Evolutionary conservation across 2,113 vertebrate genomes (phyloP), one percentile per base, ranked within the genome.

Genomic region (Ranitomeya variabilis): DNA sequence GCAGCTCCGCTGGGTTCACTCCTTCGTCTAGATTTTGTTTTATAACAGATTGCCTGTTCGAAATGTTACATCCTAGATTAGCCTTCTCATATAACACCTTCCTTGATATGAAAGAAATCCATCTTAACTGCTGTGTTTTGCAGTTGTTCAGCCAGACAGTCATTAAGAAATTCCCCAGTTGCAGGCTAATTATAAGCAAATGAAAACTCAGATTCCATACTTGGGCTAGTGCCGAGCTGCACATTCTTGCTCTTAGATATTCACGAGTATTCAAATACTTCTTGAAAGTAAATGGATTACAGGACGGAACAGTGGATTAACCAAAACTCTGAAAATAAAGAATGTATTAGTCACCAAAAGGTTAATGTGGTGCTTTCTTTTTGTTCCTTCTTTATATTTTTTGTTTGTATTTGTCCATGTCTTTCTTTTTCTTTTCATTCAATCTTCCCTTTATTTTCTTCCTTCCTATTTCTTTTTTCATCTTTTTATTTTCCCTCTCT

Each of bases 21-120:
- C 54, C 55, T 31, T 74, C 8, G 60, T 74, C 10, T 60, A 51
- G 26, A 21, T 59, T 60, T 60, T 74, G n/a, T 84, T 84, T 55
- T 84, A 55, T 23, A 71, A 71, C 14, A 81, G 26, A 69, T 54
- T 71, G 51, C 19, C 37, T 54, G 45, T 69, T 52, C 21, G 26
- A 18, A 84, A 69, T 84, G 82, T 55, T 84, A 84, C 82, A 84
- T 84, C 45, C 64, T 84, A 71, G 82, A 84, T 71, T 54, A 69
- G 21, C 66, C 82, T 71, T 71, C 82, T 84, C 66, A 71, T 71
- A 54, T 71, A 69, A 69, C 82, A 84, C 51, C 64, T 84, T 84
- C 82, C 64, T 26, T 55, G 45, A 51, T 71, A 55, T 54, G 64
- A 69, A 71, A 69, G 45, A 54, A 69, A 84, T 71, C 45, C 10